Conservation (phyloP, 2,888 invertebrate species). For the Drosophila austrosaltans region DNA sequence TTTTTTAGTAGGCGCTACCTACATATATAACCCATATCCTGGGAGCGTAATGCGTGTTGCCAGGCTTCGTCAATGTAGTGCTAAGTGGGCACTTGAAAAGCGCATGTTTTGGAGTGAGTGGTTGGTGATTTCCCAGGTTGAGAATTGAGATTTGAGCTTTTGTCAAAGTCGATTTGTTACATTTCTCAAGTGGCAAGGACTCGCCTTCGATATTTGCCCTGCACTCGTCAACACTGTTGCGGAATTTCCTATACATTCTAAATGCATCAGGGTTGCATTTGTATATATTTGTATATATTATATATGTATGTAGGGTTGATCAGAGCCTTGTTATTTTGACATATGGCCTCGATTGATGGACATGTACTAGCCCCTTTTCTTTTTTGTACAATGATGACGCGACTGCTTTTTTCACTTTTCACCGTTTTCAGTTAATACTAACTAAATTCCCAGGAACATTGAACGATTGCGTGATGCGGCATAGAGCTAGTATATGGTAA, state of each 20-base stretch:
- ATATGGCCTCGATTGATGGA: constrained; percentile 75
- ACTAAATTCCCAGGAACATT: constrained; percentile 59
- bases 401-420: constrained; percentile 71
- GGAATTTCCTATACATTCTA: constrained; percentile 45
- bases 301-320: constrained; percentile 63
- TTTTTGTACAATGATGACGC: constrained; percentile 53
- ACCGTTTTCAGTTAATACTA: constrained; percentile 54
- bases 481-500: constrained; percentile 38
- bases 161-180: constrained; percentile 82
- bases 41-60: constrained; percentile 61
- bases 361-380: neutral
- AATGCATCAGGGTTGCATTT: constrained; percentile 55
- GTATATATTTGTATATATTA: constrained; percentile 15
- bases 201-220: constrained; percentile 58
- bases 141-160: constrained; percentile 58
- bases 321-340: constrained; percentile 74
- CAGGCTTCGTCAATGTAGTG: constrained; percentile 51
- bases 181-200: constrained; percentile 64
- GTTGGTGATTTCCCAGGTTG: constrained; percentile 61
- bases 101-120: constrained; percentile 35
- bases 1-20: constrained; percentile 48
- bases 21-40: constrained; percentile 47
- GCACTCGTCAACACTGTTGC: constrained; percentile 64
- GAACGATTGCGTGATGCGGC: constrained; percentile 61
- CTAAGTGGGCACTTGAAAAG: constrained; percentile 66